phyloP scores from a whole-genome alignment of 2,888 invertebrate species.

The Hypolimnas misippus region DNA sequence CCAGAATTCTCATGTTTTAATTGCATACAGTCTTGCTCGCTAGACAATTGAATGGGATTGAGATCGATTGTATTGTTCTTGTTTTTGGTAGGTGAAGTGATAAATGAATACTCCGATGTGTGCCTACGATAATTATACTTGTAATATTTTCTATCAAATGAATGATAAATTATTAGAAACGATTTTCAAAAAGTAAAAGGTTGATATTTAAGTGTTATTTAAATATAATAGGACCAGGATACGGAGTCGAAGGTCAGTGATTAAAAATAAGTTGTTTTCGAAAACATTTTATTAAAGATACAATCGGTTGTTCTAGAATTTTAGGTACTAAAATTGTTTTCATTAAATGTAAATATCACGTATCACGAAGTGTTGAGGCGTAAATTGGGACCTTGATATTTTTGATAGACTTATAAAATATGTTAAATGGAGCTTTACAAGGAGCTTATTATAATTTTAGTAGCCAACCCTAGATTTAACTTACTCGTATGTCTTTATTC shows the following conservation, averaged over 20 bases:
- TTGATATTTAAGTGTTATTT: not conserved
- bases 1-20: slow-evolving; percentile 43
- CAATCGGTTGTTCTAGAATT: not conserved
- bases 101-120: slow-evolving; percentile 20
- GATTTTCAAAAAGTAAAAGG: not conserved
- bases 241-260: not conserved
- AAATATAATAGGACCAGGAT: not conserved
- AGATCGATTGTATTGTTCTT: slow-evolving; percentile 42
- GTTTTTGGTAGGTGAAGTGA: slow-evolving; percentile 31
- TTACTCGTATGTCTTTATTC: too few relatives aligned
- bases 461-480: too few relatives aligned
- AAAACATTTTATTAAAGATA: not conserved
- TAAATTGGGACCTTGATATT: slow-evolving; percentile 9
- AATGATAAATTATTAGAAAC: not conserved
- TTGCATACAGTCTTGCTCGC: slow-evolving; percentile 42
- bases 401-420: slow-evolving; percentile 1
- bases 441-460: not conserved
- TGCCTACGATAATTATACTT: slow-evolving; percentile 10
- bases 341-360: not conserved
- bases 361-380: not conserved
- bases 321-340: not conserved
- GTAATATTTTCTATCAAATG: not conserved
- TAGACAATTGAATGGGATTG: slow-evolving; percentile 40
- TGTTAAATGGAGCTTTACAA: too few relatives aligned
- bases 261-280: not conserved